phyloP scores from a whole-genome alignment of 2,888 invertebrate genomes.

The Candidula unifasciata region DNA sequence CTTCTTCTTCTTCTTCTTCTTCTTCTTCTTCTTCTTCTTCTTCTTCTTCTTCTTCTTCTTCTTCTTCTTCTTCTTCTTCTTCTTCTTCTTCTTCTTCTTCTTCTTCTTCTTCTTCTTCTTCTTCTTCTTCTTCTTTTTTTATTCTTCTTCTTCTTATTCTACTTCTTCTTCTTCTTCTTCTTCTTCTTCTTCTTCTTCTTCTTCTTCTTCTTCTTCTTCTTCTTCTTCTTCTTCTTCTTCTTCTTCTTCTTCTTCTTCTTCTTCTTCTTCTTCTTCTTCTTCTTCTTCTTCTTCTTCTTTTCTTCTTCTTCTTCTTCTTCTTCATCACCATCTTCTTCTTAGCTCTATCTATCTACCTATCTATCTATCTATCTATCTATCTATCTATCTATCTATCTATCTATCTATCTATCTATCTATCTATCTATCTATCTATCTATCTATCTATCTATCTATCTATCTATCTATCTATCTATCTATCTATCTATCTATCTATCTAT shows the following conservation, averaged over 20 bases:
- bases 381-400: too few relatives aligned
- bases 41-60: neutral
- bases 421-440: too few relatives aligned
- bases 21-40: neutral
- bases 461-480: too few relatives aligned
- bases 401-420: too few relatives aligned
- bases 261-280: neutral
- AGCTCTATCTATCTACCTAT: too few relatives aligned
- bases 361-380: too few relatives aligned
- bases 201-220: constrained; percentile 25
- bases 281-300: neutral
- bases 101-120: neutral
- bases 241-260: neutral
- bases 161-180: constrained; percentile 6
- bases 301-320: neutral
- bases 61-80: neutral
- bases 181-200: constrained; percentile 10
- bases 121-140: neutral
- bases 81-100: neutral
- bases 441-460: too few relatives aligned
- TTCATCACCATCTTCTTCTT: neutral
- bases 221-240: constrained; percentile 24
- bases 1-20: constrained; percentile 14
- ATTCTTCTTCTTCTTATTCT: neutral
- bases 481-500: too few relatives aligned